Conservation (phyloP, 2,113 vertebrate species). For the Aix galericulata region DNA sequence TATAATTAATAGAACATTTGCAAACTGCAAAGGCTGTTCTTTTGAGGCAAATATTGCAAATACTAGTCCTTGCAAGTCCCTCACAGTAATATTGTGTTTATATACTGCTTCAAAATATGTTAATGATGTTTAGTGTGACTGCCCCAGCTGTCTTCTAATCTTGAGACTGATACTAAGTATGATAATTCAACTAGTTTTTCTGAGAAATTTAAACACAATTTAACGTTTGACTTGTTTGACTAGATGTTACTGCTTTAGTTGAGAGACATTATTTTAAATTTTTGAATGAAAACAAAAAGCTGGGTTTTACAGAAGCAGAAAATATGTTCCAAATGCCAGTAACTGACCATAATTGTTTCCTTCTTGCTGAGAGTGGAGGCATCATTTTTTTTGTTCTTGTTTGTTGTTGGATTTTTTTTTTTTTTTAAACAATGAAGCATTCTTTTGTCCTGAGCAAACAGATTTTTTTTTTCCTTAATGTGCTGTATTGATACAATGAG, state of each 20-base stretch:
- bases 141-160: not conserved
- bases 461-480: too few relatives aligned
- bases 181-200: not conserved
- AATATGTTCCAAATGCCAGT: not conserved
- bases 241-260: not conserved
- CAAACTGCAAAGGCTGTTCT: not conserved
- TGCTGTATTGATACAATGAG: not conserved
- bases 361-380: not conserved
- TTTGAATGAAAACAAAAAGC: not conserved
- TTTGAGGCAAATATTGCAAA: not conserved
- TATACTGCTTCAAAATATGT: not conserved
- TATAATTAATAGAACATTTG: not conserved
- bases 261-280: not conserved
- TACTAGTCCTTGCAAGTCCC: not conserved
- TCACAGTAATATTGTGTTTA: not conserved
- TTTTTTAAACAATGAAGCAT: not conserved
- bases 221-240: not conserved
- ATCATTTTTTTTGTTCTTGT: not conserved
- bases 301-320: not conserved
- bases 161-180: not conserved
- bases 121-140: not conserved
- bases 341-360: not conserved
- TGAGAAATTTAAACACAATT: not conserved
- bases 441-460: not conserved
- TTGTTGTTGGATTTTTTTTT: not conserved